Base-by-base conservation (phyloP, 2,797 vertebrate species). In the Scomberomorus guttatus region DNA sequence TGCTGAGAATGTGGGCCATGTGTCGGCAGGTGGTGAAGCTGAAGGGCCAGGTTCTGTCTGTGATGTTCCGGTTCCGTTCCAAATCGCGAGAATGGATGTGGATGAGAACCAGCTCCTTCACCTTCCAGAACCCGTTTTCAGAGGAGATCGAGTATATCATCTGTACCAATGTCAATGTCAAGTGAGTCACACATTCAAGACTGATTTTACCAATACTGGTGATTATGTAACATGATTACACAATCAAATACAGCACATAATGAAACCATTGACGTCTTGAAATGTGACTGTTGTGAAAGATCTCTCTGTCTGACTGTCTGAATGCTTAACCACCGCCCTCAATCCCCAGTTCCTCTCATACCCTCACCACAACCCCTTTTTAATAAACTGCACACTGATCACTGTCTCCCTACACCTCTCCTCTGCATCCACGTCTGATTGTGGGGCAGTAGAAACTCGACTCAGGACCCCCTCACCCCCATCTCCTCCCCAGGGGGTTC, bases 61-160 rank as follows among this genome's bases (percentile, higher is more conserved):
- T 99, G 84, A 99, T 99, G 98, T 99, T 98, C 93, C 97, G 98
- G 12, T 99, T 99, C 91, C 97, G 96, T 67, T 92, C 97, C 84
- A 99, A 99, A 86, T 96, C 85, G 29, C 94, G 95, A 59, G 98
- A 99, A 61, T 99, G 98, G 97, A 95, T 99, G 76, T 97, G 96
- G 97, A 98, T 99, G 96, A 95, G 98, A 88, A 99, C 97, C 58
- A 99, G 98, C 94, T 98, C 97, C 34, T 99, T 99, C 90, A 98
- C 98, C 87, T 99, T 99, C 95, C 98, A 99, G 95, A 99, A 99
- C 91, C 98, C 98, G 0, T 99, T 97, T 92, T 99, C 98, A 0
- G 98, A 99, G 78, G 98, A 99, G 89, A 98, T 99, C 0, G 98
- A 99, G 90, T 99, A 99, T 87, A 97, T 99, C 93, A 99, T 99